Base-by-base conservation (phyloP, 2,113 vertebrate species). In the Promerops cafer region DNA sequence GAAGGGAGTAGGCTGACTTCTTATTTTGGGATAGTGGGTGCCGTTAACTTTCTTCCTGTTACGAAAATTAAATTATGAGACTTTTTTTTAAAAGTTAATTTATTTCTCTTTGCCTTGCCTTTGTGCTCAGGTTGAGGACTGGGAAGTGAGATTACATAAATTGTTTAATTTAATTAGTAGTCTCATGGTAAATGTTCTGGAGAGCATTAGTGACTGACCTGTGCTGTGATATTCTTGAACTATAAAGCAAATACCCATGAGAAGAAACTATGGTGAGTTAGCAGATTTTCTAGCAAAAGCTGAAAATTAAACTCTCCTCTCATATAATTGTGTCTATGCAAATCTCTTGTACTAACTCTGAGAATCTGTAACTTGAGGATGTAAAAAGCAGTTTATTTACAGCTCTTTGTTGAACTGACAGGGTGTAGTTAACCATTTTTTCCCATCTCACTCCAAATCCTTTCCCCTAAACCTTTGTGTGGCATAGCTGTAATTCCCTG, bases 141-240 rank as follows among this genome's bases (percentile, higher is more conserved):
- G 83, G 83, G 83, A 94, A 97, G 83, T 54, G 83, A 96, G 88
- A 94, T 83, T 92, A 93, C 9, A 0, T 89, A 90, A 96, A 96
- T 94, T 92, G 94, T 81, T 96, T 95, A 94, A 96, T 96, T 96
- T 96, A 96, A 96, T 96, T 96, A 94, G 68, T 44, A 78, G 83
- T 94, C 96, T 94, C 85, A 64, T 69, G 93, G 72, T 83, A 79
- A 94, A 96, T 97, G 96, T 96, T 96, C 93, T 92, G 90, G 72
- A 74, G 90, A 95, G 79, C 93, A 90, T 79, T 78, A 61, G 88
- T 93, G 90, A 94, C 72, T 96, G 96, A 97, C 96, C 96, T 90
- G 76, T 97, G 94, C 90, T 90, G 93, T 96, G 94, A 96, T 85
- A 95, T 96, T 95, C 90, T 71, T 96, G 88, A 94, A 92, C 93